Base-by-base conservation (phyloP, 2,888 invertebrate species). In the Drosophila emarginata region DNA sequence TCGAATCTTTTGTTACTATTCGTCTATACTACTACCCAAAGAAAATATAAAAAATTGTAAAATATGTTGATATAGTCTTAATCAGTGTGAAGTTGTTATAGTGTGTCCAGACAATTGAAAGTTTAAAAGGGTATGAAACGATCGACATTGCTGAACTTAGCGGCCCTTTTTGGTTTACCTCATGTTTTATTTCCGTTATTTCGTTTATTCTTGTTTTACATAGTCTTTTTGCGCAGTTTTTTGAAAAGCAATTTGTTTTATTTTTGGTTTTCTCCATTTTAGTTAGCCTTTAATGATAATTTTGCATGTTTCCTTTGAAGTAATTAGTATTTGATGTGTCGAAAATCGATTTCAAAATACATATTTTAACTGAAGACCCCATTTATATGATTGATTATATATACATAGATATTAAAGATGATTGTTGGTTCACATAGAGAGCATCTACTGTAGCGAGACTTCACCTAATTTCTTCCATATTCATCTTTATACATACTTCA, bases 281-380 rank as follows among this genome's bases (percentile, higher is more conserved):
- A 11, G 28, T 23, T 36, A 12, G 23, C 51, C 14, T 36, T 18
- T 86, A 83, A 76, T 86, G 59, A 23, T 61, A 9, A 45, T 39
- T 61, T 78, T 45, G 84, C 83, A 76, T 81, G 87, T 74, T 64
- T 9, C 15, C 9, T 21, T 2, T 7, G 5, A 59, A 21, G 14
- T 40, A 32, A 28, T 50, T 26, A 37, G 18, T 23, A 23, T 23
- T 23, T 4, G 4, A n/a, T n/a, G 7, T 45, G 2, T 15, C 40
- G 2, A 7, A 40, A 40, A 15, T 45, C 18, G 7, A 45, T 15
- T 40, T 40, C 7, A 4, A 45, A n/a, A 12, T 59, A 39, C 26
- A 36, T 11, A 28, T 4, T 4, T 4, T 23, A 23, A 23, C 26
- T 26, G 26, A 26, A 26, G 26, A 5, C 5, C 6, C 26, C 26